A percentile compares a stretch with the other conserved stretches of the same genome.
Conservation (phyloP, 2,888 invertebrate genomes). For the Phragmatobia fuliginosa region DNA sequence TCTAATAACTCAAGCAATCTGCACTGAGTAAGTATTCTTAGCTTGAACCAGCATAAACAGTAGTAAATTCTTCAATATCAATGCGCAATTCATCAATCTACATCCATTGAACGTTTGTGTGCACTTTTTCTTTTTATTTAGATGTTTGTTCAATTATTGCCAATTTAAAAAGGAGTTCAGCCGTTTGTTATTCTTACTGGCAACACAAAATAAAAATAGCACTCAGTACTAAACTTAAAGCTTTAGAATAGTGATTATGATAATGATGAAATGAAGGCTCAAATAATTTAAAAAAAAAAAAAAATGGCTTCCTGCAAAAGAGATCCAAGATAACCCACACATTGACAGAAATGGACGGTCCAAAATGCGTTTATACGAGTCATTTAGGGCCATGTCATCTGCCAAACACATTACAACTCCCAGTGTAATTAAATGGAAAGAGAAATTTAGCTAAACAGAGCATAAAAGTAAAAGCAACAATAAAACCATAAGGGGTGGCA, state of each 20-base stretch:
- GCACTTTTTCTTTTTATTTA: not conserved
- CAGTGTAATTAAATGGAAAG: constrained; percentile 79
- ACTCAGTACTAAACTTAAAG: not conserved
- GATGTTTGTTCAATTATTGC: not conserved
- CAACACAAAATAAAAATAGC: not conserved
- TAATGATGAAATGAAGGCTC: too few species aligned
- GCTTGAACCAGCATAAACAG: constrained; percentile 26
- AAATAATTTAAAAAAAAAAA: too few species aligned
- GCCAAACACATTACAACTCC: constrained; percentile 72
- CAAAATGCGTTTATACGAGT: constrained; percentile 61
- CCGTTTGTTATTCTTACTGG: not conserved
- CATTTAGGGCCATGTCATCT: constrained; percentile 70
- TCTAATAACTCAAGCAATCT: constrained; percentile 22
- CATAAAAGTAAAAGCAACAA: constrained; percentile 80
- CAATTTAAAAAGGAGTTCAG: not conserved
- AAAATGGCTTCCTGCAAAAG: constrained; percentile 7
- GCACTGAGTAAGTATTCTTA: constrained; percentile 32
- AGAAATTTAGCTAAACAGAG: constrained; percentile 80
- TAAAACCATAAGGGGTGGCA: constrained; percentile 66
- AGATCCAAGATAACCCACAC: constrained; percentile 17
- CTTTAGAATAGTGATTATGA: too few species aligned
- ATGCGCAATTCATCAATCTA: constrained; percentile 16
- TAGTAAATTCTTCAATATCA: constrained; percentile 18
- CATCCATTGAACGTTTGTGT: not conserved
- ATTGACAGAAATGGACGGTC: constrained; percentile 36